A percentile compares a stretch with the other conserved stretches of the same genome.
These are phyloP conservation scores for Sphaerodactylus townsendi DNA, from an alignment of 2,113 vertebrate species.

Conservation along the genomic window DNA sequence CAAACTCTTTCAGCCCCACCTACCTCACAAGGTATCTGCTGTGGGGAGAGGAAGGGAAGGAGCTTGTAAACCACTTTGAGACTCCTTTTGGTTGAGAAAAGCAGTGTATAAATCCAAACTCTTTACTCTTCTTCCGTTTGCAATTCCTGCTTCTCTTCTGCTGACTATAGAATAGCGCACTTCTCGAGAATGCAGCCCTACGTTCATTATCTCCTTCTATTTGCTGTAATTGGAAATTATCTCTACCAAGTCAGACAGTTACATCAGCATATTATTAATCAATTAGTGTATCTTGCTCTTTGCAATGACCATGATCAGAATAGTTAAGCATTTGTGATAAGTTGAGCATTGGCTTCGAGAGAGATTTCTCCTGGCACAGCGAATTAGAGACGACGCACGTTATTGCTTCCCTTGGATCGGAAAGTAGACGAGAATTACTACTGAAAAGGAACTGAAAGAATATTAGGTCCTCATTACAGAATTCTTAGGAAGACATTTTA, in stretches of 20 bases:
- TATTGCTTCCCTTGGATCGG: background rate
- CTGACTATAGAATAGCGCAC: background rate
- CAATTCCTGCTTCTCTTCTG: background rate
- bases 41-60: too few relatives aligned
- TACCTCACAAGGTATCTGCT: too few relatives aligned
- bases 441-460: background rate
- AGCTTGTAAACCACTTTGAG: too few relatives aligned
- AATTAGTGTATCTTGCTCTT: slow-evolving; percentile 6
- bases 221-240: slow-evolving; percentile 3
- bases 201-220: background rate
- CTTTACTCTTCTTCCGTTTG: too few relatives aligned
- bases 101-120: too few relatives aligned
- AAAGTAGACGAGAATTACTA: background rate
- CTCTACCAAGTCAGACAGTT: slow-evolving; percentile 10
- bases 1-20: too few relatives aligned
- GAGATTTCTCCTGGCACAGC: background rate
- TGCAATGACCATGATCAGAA: background rate
- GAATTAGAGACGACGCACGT: background rate
- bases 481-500: background rate
- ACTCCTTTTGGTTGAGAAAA: too few relatives aligned
- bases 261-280: slow-evolving; percentile 11
- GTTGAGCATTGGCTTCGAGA: background rate
- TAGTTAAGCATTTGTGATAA: background rate
- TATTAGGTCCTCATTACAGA: background rate
- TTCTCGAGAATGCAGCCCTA: background rate